Conservation (phyloP, 2,888 invertebrate species). For the Philopedon plagiatum region DNA sequence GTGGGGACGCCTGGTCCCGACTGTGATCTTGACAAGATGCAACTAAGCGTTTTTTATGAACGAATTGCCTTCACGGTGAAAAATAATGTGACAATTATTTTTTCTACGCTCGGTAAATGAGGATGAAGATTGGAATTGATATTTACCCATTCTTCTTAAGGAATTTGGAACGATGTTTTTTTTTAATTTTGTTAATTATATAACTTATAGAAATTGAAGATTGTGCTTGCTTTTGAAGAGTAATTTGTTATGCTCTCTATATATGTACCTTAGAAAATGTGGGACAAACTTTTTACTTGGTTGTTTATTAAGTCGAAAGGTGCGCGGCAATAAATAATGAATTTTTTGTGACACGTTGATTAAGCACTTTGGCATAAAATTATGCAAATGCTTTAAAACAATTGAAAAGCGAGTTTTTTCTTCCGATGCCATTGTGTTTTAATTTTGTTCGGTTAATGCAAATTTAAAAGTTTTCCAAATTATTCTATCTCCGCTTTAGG, state of each 20-base stretch:
- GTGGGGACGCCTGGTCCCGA: slow-evolving; percentile 57
- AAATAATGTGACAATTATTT: slow-evolving; percentile 51
- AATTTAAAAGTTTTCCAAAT: slow-evolving; percentile 57
- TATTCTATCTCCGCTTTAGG: slow-evolving; percentile 54
- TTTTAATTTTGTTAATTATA: no score
- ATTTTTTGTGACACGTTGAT: slow-evolving; percentile 29
- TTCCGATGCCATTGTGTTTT: slow-evolving; percentile 53
- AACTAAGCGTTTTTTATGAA: slow-evolving; percentile 41
- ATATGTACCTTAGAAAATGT: background rate
- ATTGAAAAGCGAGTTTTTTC: slow-evolving; percentile 41
- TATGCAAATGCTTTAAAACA: slow-evolving; percentile 48
- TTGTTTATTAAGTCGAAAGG: slow-evolving; percentile 16
- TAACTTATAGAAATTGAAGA: no score
- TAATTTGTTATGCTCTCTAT: no score
- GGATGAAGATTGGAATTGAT: background rate
- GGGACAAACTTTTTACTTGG: slow-evolving; percentile 8
- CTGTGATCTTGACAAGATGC: slow-evolving; percentile 59
- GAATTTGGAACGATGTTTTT: no score
- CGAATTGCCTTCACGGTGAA: slow-evolving; percentile 31
- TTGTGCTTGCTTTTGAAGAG: no score
- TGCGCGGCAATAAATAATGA: slow-evolving; percentile 33
- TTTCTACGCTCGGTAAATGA: background rate
- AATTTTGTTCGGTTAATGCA: slow-evolving; percentile 55
- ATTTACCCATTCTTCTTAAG: background rate
- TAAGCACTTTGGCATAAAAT: slow-evolving; percentile 44